Evolutionary conservation across 2,888 invertebrate genomes (phyloP).

Genomic region (Apamea crenata): DNA sequence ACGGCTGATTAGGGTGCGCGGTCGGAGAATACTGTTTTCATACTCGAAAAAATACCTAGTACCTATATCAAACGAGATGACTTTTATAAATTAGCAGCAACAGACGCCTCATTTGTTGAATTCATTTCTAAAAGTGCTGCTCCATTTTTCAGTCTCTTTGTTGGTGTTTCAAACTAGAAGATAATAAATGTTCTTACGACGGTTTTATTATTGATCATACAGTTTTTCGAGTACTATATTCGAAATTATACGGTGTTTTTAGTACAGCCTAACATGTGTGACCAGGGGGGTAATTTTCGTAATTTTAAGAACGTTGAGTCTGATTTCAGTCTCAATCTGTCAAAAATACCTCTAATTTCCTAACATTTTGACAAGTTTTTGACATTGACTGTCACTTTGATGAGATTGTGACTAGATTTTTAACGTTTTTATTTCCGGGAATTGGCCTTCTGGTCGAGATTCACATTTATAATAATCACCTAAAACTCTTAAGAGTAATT

Average conservation of each 20-base stretch:
- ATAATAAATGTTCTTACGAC: background rate
- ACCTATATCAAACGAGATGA: background rate
- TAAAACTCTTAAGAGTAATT: background rate
- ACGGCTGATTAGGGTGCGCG: conserved; percentile 37
- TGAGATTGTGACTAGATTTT: no score
- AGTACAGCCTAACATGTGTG: background rate
- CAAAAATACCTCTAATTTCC: no score
- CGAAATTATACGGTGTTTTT: background rate
- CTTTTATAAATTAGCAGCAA: background rate
- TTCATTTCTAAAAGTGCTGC: background rate
- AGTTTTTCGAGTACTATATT: background rate
- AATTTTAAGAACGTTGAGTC: no score
- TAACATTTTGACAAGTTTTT: no score
- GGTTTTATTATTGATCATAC: background rate
- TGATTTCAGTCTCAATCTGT: no score
- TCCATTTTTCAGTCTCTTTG: background rate
- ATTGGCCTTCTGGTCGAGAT: no score
- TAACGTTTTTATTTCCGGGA: no score
- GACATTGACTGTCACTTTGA: no score
- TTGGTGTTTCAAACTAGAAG: background rate
- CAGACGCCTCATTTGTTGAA: background rate
- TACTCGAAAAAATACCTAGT: background rate
- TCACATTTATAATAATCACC: background rate
- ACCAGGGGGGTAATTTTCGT: no score
- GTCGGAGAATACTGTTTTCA: background rate